Conservation (phyloP, 2,888 invertebrate species). For the Schizotus pectinicornis region DNA sequence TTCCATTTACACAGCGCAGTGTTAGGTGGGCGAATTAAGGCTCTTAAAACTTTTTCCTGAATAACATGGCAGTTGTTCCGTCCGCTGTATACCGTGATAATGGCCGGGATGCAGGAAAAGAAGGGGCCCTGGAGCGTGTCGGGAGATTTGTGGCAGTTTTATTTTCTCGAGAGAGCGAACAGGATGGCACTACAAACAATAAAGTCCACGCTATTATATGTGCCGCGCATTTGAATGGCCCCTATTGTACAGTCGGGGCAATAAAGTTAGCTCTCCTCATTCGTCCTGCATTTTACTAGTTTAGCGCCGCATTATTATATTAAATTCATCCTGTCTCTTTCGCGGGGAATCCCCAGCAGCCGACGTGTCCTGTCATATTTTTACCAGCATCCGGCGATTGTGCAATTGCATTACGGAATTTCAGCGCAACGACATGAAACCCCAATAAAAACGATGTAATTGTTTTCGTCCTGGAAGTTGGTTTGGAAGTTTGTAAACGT, state of each 20-base stretch:
- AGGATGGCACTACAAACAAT: conserved; percentile 50
- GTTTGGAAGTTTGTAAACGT: background rate
- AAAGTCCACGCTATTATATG: conserved; percentile 47
- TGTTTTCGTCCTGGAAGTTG: background rate
- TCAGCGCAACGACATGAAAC: background rate
- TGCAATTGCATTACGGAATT: too few relatives aligned
- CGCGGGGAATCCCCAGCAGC: background rate
- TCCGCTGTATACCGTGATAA: conserved; percentile 43
- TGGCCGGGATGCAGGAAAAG: conserved; percentile 40
- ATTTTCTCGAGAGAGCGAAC: conserved; percentile 47
- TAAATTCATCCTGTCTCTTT: conserved; percentile 21
- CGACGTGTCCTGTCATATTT: background rate
- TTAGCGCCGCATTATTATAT: conserved; percentile 29
- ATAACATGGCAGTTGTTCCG: conserved; percentile 43
- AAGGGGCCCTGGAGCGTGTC: conserved; percentile 38
- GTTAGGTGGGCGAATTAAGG: conserved; percentile 15
- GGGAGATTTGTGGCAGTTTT: conserved; percentile 51
- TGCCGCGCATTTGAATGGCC: conserved; percentile 44
- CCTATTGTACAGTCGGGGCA: conserved; percentile 37
- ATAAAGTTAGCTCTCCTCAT: conserved; percentile 35
- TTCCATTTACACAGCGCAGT: background rate
- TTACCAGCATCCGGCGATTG: background rate
- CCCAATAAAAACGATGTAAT: background rate
- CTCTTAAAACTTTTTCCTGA: conserved; percentile 41
- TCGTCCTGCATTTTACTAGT: conserved; percentile 32